Percentiles rank a stretch among this genome's conserved stretches.
phyloP scores from a whole-genome alignment of 2,797 vertebrate genomes.

The Microhierax caerulescens region DNA sequence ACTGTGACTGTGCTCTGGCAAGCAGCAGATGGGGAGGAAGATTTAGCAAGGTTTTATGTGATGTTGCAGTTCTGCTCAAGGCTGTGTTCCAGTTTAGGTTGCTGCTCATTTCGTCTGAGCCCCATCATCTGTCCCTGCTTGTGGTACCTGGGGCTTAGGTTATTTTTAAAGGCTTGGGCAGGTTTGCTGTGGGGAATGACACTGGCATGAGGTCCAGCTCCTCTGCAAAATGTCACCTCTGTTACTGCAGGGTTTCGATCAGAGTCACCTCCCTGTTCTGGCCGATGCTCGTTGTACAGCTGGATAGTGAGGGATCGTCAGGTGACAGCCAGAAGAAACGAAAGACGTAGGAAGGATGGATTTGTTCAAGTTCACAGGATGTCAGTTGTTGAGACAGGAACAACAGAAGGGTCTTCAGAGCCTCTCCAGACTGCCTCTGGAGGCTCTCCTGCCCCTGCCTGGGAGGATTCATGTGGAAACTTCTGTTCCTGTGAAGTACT shows the following conservation, averaged over 20 bases:
- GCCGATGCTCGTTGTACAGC: background rate
- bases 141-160: background rate
- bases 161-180: background rate
- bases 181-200: background rate
- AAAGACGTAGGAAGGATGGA: background rate
- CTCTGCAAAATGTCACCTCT: background rate
- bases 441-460: background rate
- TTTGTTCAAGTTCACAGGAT: background rate
- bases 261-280: background rate
- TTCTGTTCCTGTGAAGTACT: background rate
- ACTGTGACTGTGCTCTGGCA: background rate
- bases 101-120: background rate
- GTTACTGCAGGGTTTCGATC: background rate
- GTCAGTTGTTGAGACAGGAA: background rate
- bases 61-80: background rate
- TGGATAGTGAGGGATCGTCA: background rate
- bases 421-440: background rate
- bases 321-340: background rate
- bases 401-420: background rate
- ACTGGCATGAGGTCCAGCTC: background rate
- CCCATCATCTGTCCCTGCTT: background rate
- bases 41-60: background rate
- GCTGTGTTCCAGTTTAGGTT: background rate
- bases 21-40: background rate
- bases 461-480: background rate